These are phyloP conservation scores for Stictonetta naevosa DNA, from an alignment of 2,113 vertebrate species.

Conservation along the genomic window DNA sequence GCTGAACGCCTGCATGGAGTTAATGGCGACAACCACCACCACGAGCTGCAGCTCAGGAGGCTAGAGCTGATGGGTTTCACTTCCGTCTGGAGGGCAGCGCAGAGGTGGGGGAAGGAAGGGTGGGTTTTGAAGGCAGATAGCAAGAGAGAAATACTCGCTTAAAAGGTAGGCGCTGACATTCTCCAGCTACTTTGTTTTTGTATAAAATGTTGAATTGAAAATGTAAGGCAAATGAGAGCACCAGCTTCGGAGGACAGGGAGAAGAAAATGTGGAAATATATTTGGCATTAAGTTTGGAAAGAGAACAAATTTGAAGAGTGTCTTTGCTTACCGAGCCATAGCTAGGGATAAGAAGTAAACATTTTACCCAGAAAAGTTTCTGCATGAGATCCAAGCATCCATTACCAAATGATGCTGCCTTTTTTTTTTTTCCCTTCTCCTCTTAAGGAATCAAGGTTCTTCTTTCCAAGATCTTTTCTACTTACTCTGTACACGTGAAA, in stretches of 20 bases:
- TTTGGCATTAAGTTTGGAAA: neutral
- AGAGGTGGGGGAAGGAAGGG: constrained; percentile 52
- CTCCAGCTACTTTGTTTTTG: neutral
- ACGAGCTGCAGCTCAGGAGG: neutral
- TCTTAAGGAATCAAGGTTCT: neutral
- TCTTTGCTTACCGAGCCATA: neutral
- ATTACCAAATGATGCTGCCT: neutral
- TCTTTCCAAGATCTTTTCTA: constrained; percentile 37
- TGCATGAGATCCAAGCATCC: neutral
- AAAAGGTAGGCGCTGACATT: neutral
- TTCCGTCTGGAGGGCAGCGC: constrained; percentile 51
- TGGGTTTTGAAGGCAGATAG: constrained; percentile 3
- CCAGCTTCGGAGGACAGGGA: neutral
- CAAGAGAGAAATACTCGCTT: neutral
- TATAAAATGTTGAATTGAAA: neutral
- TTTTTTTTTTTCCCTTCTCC: neutral
- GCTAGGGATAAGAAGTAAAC: neutral
- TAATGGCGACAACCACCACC: constrained; percentile 17
- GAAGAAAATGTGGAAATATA: neutral
- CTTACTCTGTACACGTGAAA: neutral
- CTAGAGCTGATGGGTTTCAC: constrained; percentile 47
- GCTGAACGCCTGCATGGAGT: neutral
- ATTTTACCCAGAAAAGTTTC: neutral
- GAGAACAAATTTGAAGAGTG: neutral
- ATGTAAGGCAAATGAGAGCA: neutral